These are phyloP conservation scores for Archivesica marissinica DNA, from an alignment of 1,140 invertebrate species.

Conservation along the genomic window DNA sequence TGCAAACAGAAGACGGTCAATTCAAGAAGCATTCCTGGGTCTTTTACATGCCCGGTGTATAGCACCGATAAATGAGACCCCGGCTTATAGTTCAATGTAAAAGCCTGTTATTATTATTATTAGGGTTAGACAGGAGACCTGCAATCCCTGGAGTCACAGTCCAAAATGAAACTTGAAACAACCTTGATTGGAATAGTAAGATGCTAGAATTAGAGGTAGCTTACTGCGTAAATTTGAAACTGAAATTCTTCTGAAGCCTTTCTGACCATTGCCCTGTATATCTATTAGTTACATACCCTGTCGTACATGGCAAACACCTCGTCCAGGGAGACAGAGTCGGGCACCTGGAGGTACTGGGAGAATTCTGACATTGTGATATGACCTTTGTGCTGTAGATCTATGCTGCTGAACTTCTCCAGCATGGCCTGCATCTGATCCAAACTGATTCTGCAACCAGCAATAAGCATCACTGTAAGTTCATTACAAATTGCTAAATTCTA, in stretches of 20 bases:
- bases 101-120: no score
- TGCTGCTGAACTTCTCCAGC: conserved; percentile 83
- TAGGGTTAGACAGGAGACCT: no score
- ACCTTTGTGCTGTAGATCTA: conserved; percentile 81
- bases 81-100: no score
- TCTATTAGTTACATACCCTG: conserved; percentile 85
- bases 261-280: background rate
- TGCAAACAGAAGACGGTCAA: no score
- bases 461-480: no score
- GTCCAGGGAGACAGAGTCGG: conserved; percentile 85
- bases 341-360: conserved; percentile 87
- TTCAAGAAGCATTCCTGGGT: no score
- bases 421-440: conserved; percentile 76
- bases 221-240: background rate
- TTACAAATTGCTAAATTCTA: no score
- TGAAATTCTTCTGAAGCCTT: background rate
- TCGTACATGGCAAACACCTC: conserved; percentile 89
- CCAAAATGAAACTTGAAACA: no score
- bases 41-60: no score
- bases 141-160: no score
- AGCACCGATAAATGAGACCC: no score
- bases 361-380: conserved; percentile 87
- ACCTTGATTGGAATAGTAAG: no score
- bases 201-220: background rate
- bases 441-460: conserved; percentile 76